These are phyloP conservation scores for Agapostemon virescens DNA, from an alignment of 2,888 invertebrate genomes.

Conservation along the genomic window DNA sequence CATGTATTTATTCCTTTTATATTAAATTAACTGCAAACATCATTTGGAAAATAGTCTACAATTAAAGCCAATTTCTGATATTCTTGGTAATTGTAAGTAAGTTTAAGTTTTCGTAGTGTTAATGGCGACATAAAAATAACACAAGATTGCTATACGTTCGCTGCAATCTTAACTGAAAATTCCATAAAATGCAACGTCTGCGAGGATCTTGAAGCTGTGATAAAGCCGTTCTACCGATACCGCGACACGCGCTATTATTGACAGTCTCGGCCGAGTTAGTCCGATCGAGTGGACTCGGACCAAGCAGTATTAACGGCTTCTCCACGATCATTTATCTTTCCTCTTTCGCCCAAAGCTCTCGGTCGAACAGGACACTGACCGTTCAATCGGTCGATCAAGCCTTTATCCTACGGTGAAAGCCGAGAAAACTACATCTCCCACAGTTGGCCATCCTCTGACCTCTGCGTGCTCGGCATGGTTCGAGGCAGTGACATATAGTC, in stretches of 20 bases:
- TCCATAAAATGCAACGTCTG: neutral
- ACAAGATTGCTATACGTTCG: neutral
- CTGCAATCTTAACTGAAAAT: neutral
- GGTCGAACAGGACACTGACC: conserved; percentile 8
- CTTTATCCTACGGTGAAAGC: conserved; percentile 7
- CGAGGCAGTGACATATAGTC: neutral
- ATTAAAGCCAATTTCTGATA: too few species aligned
- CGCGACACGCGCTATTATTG: conserved; percentile 4
- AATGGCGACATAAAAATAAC: neutral
- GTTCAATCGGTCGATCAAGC: conserved; percentile 10
- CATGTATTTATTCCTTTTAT: too few species aligned
- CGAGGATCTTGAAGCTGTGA: neutral
- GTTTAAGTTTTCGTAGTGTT: too few species aligned
- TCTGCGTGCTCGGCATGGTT: neutral
- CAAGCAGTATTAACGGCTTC: conserved; percentile 6
- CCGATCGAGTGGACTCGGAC: conserved; percentile 7
- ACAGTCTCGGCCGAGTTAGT: neutral
- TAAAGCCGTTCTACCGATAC: neutral
- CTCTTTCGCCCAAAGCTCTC: neutral
- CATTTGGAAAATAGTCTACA: too few species aligned
- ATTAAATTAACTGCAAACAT: too few species aligned
- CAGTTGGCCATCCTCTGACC: conserved; percentile 2
- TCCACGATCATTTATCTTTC: conserved; percentile 11
- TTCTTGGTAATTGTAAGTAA: too few species aligned
- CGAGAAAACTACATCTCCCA: conserved; percentile 10